phyloP scores from a whole-genome alignment of 2,113 vertebrate genomes.

The Lipotes vexillifer region DNA sequence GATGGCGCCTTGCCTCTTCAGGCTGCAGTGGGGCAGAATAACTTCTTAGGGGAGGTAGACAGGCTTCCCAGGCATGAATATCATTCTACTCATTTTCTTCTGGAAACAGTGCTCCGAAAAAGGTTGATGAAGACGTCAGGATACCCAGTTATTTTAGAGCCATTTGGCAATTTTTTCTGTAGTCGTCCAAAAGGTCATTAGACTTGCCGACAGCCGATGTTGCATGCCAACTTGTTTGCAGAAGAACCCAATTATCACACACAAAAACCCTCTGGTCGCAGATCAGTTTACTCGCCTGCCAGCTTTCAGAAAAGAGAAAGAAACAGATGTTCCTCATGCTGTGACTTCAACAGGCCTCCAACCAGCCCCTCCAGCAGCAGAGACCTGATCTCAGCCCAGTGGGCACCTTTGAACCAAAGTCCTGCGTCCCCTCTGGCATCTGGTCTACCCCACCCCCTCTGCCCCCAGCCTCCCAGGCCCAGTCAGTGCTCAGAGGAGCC shows the following conservation, averaged over 20 bases:
- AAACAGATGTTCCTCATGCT: neutral
- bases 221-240: slow-evolving; percentile 24
- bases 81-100: neutral
- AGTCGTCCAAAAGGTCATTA: slow-evolving; percentile 62
- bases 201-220: slow-evolving; percentile 60
- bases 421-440: neutral
- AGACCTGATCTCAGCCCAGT: neutral
- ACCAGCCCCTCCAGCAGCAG: neutral
- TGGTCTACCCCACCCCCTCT: accelerated
- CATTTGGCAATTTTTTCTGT: slow-evolving; percentile 63
- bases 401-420: neutral
- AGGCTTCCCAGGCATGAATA: neutral
- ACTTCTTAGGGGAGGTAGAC: slow-evolving; percentile 40
- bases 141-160: slow-evolving; percentile 57
- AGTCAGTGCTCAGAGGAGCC: neutral
- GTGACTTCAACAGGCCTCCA: neutral
- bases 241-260: neutral
- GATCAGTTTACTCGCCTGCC: neutral
- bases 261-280: neutral
- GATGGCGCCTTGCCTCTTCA: slow-evolving; percentile 9
- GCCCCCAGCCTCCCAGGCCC: neutral
- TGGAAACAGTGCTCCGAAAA: slow-evolving; percentile 13
- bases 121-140: slow-evolving; percentile 60
- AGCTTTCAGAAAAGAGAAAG: neutral
- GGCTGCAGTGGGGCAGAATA: slow-evolving; percentile 2